A percentile compares a stretch with the other conserved stretches of the same genome.
phyloP scores from a whole-genome alignment of 1,140 invertebrate species.

The Drosophila nannoptera region DNA sequence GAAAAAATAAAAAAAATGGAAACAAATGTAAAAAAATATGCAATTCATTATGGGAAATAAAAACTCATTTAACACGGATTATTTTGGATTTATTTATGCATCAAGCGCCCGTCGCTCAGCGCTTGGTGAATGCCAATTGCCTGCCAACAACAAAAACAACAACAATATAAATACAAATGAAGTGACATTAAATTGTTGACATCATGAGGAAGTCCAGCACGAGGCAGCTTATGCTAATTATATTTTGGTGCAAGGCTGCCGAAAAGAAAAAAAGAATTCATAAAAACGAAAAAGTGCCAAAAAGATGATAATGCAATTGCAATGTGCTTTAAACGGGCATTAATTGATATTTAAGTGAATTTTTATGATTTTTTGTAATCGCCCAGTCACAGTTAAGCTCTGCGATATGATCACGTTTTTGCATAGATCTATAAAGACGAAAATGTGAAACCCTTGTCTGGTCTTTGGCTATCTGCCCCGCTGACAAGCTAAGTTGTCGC shows the following conservation, averaged over 20 bases:
- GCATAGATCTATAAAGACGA: neutral
- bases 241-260: slow-evolving; percentile 30
- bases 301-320: slow-evolving; percentile 24
- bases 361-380: no score
- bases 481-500: slow-evolving; percentile 10
- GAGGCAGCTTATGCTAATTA: slow-evolving; percentile 48
- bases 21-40: slow-evolving; percentile 10
- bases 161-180: slow-evolving; percentile 15
- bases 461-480: neutral
- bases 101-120: slow-evolving; percentile 48
- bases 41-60: slow-evolving; percentile 7
- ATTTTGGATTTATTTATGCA: slow-evolving; percentile 57
- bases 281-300: no score
- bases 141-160: slow-evolving; percentile 10
- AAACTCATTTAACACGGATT: slow-evolving; percentile 54
- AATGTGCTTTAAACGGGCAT: neutral
- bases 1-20: slow-evolving; percentile 2
- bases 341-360: neutral
- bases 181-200: slow-evolving; percentile 40
- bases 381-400: no score
- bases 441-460: neutral
- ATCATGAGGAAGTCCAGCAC: slow-evolving; percentile 53
- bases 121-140: slow-evolving; percentile 52
- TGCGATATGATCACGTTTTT: no score
- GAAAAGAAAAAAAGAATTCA: neutral